phyloP scores from a whole-genome alignment of 2,888 invertebrate species.

The Netelia inedita region DNA sequence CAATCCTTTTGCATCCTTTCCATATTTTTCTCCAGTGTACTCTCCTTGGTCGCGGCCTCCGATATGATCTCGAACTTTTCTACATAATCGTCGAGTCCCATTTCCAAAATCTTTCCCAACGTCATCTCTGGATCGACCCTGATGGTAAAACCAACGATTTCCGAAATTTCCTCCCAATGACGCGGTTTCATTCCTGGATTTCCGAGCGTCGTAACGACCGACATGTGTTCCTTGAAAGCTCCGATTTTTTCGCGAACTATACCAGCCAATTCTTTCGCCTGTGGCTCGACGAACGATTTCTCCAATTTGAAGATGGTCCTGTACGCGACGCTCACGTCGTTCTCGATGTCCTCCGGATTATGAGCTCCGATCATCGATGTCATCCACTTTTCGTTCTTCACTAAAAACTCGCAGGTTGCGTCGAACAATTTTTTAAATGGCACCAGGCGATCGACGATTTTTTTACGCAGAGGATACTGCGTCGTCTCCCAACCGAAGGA shows the following conservation, averaged over 20 bases:
- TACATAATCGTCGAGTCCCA: conserved; percentile 94
- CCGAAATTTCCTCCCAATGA: conserved; percentile 97
- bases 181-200: conserved; percentile 97
- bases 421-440: conserved; percentile 96
- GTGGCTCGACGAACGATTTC: conserved; percentile 93
- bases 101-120: conserved; percentile 93
- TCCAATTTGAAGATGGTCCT: conserved; percentile 94
- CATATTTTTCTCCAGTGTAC: conserved; percentile 94
- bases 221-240: conserved; percentile 93
- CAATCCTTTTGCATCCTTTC: conserved; percentile 97
- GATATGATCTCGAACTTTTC: conserved; percentile 95
- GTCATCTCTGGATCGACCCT: conserved; percentile 93
- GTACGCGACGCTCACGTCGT: conserved; percentile 88
- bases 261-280: conserved; percentile 90
- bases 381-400: conserved; percentile 95
- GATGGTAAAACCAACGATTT: conserved; percentile 96
- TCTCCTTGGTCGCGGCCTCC: conserved; percentile 98
- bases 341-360: conserved; percentile 96
- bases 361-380: conserved; percentile 91
- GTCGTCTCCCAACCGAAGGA: conserved; percentile 96
- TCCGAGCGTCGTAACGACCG: conserved; percentile 95
- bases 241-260: conserved; percentile 92
- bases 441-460: conserved; percentile 91
- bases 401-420: conserved; percentile 93
- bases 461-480: conserved; percentile 94